phyloP scores from a whole-genome alignment of 2,888 invertebrate species.

The Stomorhina lunata region DNA sequence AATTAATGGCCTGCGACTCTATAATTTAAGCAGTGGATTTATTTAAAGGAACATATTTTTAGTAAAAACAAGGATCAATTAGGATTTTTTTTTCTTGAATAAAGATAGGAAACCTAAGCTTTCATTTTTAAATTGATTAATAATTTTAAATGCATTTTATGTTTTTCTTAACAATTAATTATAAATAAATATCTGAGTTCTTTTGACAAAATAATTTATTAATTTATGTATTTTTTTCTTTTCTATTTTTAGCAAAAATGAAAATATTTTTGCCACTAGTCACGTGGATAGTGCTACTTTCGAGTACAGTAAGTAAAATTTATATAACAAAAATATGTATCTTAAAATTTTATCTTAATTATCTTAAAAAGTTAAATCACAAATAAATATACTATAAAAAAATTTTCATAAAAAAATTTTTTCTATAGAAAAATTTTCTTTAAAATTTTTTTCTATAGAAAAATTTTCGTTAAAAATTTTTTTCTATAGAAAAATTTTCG shows the following conservation, averaged over 20 bases:
- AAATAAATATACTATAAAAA: too few relatives aligned
- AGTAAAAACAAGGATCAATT: not conserved
- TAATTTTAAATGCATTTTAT: slow-evolving; percentile 49
- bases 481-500: not conserved
- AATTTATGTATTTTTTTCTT: slow-evolving; percentile 58
- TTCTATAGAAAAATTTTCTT: too few relatives aligned
- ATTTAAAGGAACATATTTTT: not conserved
- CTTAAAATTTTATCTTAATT: too few relatives aligned
- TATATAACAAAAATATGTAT: too few relatives aligned
- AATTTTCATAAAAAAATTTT: too few relatives aligned
- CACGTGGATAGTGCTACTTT: slow-evolving; percentile 92
- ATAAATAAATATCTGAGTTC: slow-evolving; percentile 24
- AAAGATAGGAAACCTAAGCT: not conserved
- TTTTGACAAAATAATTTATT: slow-evolving; percentile 68
- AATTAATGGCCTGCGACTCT: slow-evolving; percentile 52
- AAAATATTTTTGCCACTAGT: slow-evolving; percentile 95
- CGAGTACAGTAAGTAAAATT: slow-evolving; percentile 87
- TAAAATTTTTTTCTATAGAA: not conserved
- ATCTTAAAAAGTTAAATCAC: too few relatives aligned
- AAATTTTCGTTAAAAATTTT: not conserved
- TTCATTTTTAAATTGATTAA: slow-evolving; percentile 9
- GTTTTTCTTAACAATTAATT: slow-evolving; percentile 14
- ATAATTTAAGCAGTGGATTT: slow-evolving; percentile 46
- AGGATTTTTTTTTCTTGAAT: not conserved
- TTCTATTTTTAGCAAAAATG: slow-evolving; percentile 89